phyloP scores from a whole-genome alignment of 2,888 invertebrate species.

The Synergus umbraculus region DNA sequence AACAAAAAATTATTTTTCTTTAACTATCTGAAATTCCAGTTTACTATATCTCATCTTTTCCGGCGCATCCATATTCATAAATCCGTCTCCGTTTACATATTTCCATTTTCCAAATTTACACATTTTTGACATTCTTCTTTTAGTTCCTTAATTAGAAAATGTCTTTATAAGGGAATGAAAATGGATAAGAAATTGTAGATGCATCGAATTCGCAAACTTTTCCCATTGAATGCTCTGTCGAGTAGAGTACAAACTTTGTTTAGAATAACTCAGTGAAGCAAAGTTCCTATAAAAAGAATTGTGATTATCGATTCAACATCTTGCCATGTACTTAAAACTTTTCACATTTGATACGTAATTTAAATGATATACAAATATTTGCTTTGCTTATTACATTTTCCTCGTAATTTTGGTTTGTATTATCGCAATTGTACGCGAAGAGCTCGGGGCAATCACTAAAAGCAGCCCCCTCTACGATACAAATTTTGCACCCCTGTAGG shows the following conservation, averaged over 20 bases:
- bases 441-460: conserved; percentile 60
- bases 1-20: neutral
- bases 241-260: neutral
- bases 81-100: too few species aligned
- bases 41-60: too few species aligned
- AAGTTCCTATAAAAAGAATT: neutral
- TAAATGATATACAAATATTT: neutral
- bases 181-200: neutral
- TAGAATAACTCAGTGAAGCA: neutral
- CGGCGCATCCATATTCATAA: too few species aligned
- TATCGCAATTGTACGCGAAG: conserved; percentile 19
- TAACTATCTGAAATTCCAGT: neutral
- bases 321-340: neutral
- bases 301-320: neutral
- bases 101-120: too few species aligned
- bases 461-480: conserved; percentile 48
- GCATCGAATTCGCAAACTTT: neutral
- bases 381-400: neutral
- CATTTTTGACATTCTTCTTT: too few species aligned
- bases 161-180: neutral
- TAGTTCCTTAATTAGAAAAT: too few species aligned
- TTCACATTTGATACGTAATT: neutral
- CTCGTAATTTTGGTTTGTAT: neutral
- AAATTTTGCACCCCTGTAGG: conserved; percentile 61
- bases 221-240: neutral